Evolutionary conservation across 53 echinoderm and acorn worm species (phyloP), one percentile per base, ranked within the genome.

Genomic region (Holothuria leucospilota): DNA sequence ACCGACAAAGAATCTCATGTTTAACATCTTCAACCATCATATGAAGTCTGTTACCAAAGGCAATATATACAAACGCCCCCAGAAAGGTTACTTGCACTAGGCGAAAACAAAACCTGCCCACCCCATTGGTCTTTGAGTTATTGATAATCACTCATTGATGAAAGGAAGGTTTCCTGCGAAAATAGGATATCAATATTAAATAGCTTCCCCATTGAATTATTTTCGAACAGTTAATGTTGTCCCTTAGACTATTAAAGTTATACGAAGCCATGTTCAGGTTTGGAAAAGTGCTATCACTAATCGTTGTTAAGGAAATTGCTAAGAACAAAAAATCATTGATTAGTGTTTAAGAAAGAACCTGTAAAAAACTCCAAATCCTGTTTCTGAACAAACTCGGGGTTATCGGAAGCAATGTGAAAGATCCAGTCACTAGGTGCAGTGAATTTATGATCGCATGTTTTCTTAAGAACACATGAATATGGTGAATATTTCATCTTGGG

Each of bases 221-320:
- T 69, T 69, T 69, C 69, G 69, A 69, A 69, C 69, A 69, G 8
- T 69, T 69, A 3, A 69, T 28, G 13, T 28, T 69, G 29, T 28
- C 30, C 34, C 34, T 69, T 29, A 69, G 29, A 12, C 69, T 0
- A 29, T 69, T 69, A 0, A 69, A 5, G 4, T 69, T 69, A 69
- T 69, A 69, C 5, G 69, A 69, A 12, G 69, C 69, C 7, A 69
- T 1, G 29, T 29, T 69, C 29, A 69, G 10, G 13, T 28, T 69
- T 29, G 29, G 69, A 29, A 26, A 69, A 69, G 24, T 69, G 69
- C 34, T 12, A 29, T 8, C n/a, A n/a, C n/a, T 8, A 28, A 69
- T 28, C 69, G 29, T 69, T 69, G 24, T 18, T 26, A 8, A 8
- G 10, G 13, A 29, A 69, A 46, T 9, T 46, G 28, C 28, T 26